phyloP scores from a whole-genome alignment of 2,797 vertebrate genomes.

The Lepus townsendii region DNA sequence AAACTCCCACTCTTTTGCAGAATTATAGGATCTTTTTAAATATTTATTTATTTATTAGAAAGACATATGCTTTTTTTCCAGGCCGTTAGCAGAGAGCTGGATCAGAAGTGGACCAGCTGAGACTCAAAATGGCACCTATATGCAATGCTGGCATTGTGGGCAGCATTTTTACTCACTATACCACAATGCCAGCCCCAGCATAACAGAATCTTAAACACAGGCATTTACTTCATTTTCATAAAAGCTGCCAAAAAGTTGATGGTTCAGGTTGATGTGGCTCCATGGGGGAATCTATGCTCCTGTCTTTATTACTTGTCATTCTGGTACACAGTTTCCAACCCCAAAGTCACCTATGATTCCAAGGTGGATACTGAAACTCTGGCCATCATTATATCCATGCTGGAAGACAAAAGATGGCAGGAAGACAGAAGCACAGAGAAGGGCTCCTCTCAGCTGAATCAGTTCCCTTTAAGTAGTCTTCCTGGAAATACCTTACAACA shows the following conservation, averaged over 20 bases:
- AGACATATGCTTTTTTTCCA: too few relatives aligned
- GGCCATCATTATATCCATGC: background rate
- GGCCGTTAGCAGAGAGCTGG: too few relatives aligned
- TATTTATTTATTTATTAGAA: too few relatives aligned
- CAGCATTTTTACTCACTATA: too few relatives aligned
- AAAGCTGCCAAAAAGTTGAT: background rate
- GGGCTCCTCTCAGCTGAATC: background rate
- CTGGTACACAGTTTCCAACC: background rate
- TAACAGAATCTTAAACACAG: background rate
- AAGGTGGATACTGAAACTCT: background rate
- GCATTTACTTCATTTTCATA: background rate
- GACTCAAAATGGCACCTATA: too few relatives aligned
- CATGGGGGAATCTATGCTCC: background rate
- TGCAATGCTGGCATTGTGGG: too few relatives aligned
- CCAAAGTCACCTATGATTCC: slow-evolving; percentile 10
- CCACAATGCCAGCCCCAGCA: background rate
- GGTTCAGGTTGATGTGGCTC: background rate
- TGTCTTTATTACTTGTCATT: background rate
- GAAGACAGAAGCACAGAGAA: background rate
- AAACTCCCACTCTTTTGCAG: background rate
- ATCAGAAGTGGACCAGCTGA: too few relatives aligned
- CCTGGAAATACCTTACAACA: background rate
- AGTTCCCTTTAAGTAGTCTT: background rate
- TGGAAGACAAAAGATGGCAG: background rate
- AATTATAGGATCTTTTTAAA: background rate